Base-by-base conservation (phyloP, 1,140 invertebrate genomes). In the Neelides sp. region DNA sequence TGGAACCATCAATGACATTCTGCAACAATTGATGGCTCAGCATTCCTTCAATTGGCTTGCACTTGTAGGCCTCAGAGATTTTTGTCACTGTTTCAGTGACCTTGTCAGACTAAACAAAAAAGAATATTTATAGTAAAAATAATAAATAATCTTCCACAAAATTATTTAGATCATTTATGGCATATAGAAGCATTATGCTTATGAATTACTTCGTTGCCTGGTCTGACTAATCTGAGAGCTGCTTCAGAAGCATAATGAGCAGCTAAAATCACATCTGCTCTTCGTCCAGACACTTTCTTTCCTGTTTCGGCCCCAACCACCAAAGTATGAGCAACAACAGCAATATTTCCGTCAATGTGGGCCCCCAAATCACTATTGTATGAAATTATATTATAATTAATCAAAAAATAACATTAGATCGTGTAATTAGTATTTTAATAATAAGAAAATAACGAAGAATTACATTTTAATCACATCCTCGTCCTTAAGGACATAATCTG, bases 1-100 rank as follows among this genome's bases (percentile, higher is more conserved):
- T 99, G 61, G 97, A 93, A 20, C 94, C 95, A 72, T 98, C 92
- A 66, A 97, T 95, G 68, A 88, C 85, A 68, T 90, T 88, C 67
- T 94, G 89, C 65, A 93, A 91, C 40, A 98, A 71, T 66, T 98
- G 90, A 69, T 98, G 93, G 61, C 93, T 98, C 23, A 98, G 73
- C 93, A 98, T 98, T 46, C 95, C 91, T 72, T 98, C 94, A 48
- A 99, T 82, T 20, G 95, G 93, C 71, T 96, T 98, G 69, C 93
- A 97, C 60, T 92, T 87, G 69, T 78, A 98, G 23, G 81, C 76
- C 62, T 89, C 83, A 54, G 87, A 83, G 52, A 95, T 82, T 72
- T 94, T 94, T 68, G 92, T 85, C 42, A 98, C 86, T 35, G 80
- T 82, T 64, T 90, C 84, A 44, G 94, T 98, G 48, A 97, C 83